phyloP scores from a whole-genome alignment of 2,113 vertebrate species.

The Aythya baeri region DNA sequence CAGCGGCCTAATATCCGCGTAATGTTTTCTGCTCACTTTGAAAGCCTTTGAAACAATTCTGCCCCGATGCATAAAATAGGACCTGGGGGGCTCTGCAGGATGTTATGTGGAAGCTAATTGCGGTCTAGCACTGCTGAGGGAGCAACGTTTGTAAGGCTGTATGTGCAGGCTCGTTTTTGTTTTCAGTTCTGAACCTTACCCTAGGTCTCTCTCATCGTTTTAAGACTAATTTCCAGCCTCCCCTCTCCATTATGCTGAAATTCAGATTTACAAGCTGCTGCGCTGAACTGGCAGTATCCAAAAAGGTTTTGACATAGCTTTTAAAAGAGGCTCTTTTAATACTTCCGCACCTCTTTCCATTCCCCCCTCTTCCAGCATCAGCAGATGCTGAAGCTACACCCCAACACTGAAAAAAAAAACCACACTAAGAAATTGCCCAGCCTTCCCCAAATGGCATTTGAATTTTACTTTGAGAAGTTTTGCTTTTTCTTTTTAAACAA shows the following conservation, averaged over 20 bases:
- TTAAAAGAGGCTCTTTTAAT: neutral
- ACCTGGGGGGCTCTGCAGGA: neutral
- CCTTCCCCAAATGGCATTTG: neutral
- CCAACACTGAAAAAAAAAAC: neutral
- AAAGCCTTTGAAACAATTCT: neutral
- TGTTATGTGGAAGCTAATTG: rapidly evolving
- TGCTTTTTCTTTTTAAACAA: neutral
- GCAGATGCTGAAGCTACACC: neutral
- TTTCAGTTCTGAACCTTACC: neutral
- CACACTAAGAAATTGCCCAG: neutral
- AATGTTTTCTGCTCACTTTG: neutral
- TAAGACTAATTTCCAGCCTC: neutral
- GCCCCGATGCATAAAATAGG: rapidly evolving
- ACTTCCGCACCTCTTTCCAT: neutral
- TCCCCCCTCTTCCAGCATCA: neutral
- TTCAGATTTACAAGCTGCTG: neutral
- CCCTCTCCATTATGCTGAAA: neutral
- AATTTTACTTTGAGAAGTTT: neutral
- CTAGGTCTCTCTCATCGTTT: neutral
- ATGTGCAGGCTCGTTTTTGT: neutral
- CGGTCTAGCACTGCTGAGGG: rapidly evolving
- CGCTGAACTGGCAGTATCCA: neutral
- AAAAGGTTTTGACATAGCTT: neutral
- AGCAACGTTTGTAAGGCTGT: neutral
- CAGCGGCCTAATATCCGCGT: rapidly evolving